Percentiles rank a stretch among this genome's conserved stretches.
phyloP scores from a whole-genome alignment of 2,888 invertebrate species.

The Cataglyphis altisquamis region DNA sequence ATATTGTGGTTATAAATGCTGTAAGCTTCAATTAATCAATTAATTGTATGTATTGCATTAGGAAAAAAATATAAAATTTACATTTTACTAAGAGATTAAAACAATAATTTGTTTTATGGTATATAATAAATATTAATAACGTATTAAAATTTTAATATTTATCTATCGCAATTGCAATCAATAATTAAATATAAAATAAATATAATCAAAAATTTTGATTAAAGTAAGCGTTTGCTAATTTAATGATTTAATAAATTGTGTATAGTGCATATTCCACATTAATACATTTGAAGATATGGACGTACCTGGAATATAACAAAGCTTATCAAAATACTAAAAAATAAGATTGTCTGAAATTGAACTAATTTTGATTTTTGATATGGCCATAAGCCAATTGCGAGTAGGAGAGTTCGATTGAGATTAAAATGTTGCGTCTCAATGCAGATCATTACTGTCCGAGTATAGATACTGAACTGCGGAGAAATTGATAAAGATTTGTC shows the following conservation, averaged over 20 bases:
- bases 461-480: not conserved
- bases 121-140: too few species aligned
- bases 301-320: constrained; percentile 20
- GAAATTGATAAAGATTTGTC: too few species aligned
- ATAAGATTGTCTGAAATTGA: not conserved
- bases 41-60: not conserved
- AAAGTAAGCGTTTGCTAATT: too few species aligned
- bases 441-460: not conserved
- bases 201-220: too few species aligned
- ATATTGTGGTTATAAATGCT: not conserved
- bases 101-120: too few species aligned
- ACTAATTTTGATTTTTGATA: constrained; percentile 1
- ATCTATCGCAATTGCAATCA: too few species aligned
- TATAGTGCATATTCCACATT: too few species aligned
- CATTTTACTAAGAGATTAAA: too few species aligned
- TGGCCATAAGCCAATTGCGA: constrained; percentile 33
- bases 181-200: too few species aligned
- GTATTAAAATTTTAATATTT: not conserved
- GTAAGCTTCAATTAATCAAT: constrained; percentile 10
- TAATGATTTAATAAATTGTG: too few species aligned
- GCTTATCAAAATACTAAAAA: constrained; percentile 4
- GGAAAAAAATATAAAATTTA: too few species aligned
- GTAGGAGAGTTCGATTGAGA: constrained; percentile 3
- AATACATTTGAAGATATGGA: not conserved
- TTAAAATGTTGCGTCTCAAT: not conserved